Evolutionary conservation across 1,140 invertebrate genomes (phyloP).

Genomic region (Meloidogyne hapla): DNA sequence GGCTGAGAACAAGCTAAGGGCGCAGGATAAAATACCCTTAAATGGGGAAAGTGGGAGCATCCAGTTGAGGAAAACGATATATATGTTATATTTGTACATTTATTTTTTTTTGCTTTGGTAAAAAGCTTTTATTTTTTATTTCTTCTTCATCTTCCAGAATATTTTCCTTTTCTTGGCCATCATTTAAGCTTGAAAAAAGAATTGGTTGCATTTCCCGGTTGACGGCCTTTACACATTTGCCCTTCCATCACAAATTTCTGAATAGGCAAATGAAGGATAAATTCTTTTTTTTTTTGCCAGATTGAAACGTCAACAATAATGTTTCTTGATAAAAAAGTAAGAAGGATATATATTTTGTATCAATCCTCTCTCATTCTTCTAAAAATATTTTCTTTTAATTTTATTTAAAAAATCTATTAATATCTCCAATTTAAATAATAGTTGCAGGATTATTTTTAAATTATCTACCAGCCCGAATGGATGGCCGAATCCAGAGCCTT

Average conservation of each 20-base stretch:
- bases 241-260: too few relatives aligned
- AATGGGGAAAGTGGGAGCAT: background rate
- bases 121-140: background rate
- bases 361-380: too few relatives aligned
- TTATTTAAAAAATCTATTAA: too few relatives aligned
- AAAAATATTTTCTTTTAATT: too few relatives aligned
- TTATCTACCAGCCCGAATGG: background rate
- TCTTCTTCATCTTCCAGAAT: background rate
- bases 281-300: background rate
- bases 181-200: background rate
- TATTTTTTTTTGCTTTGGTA: background rate
- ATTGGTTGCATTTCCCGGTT: background rate
- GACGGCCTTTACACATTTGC: background rate
- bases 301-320: background rate
- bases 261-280: background rate
- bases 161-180: background rate
- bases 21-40: slow-evolving; percentile 1
- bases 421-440: background rate
- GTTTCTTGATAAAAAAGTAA: too few relatives aligned
- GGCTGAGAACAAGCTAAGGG: background rate
- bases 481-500: background rate
- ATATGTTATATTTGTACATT: background rate
- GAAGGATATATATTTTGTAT: too few relatives aligned
- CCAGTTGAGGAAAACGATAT: too few relatives aligned
- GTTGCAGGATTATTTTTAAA: background rate